Conservation (phyloP, 2,888 invertebrate genomes). For the Drosophila pseudotakahashii region DNA sequence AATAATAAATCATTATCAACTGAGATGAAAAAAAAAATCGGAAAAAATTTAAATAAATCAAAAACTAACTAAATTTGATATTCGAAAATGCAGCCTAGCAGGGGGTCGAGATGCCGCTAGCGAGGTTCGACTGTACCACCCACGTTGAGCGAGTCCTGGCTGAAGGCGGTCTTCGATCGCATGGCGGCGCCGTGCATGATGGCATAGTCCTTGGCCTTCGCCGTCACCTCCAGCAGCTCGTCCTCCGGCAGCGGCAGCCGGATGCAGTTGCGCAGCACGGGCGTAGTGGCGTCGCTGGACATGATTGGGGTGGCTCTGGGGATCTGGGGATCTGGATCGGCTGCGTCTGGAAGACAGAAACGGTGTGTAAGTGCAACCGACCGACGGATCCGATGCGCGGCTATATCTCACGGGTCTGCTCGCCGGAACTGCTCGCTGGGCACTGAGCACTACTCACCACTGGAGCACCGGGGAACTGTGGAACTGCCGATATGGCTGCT, state of each 20-base stretch:
- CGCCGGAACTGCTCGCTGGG: constrained; percentile 36
- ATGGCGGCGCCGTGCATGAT: constrained; percentile 93
- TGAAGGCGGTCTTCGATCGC: constrained; percentile 89
- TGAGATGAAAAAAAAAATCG: too few relatives aligned
- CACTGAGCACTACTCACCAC: constrained; percentile 9
- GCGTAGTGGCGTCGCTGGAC: constrained; percentile 61
- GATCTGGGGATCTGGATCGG: not conserved
- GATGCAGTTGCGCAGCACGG: constrained; percentile 83
- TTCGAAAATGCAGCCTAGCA: too few relatives aligned
- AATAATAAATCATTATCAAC: too few relatives aligned
- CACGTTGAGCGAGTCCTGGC: constrained; percentile 88
- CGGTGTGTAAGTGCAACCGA: too few relatives aligned
- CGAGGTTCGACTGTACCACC: constrained; percentile 35
- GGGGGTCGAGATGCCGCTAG: not conserved
- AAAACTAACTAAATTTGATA: too few relatives aligned
- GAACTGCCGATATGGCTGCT: too few relatives aligned
- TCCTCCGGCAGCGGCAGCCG: constrained; percentile 88
- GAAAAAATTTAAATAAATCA: too few relatives aligned
- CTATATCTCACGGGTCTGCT: constrained; percentile 9
- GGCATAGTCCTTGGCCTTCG: constrained; percentile 93
- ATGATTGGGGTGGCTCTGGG: constrained; percentile 20
- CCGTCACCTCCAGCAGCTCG: constrained; percentile 87
- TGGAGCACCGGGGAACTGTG: too few relatives aligned
- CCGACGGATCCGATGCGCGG: not conserved
- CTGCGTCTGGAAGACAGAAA: not conserved